phyloP scores from a whole-genome alignment of 2,113 vertebrate species.

The Podarcis raffonei region DNA sequence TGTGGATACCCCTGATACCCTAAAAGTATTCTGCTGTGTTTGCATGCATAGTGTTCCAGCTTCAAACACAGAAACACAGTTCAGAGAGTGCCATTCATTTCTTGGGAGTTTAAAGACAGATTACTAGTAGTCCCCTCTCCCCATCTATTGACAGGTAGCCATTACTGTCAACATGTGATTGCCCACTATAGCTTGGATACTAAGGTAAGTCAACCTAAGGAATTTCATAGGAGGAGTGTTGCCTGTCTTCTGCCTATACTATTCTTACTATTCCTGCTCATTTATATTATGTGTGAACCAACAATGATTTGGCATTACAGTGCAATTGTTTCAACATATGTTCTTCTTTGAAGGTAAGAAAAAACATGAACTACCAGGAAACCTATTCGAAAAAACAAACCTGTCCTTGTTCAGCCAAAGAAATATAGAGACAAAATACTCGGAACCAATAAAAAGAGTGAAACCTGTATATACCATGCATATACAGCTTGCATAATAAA shows the following conservation, averaged over 20 bases:
- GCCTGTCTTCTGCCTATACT: neutral
- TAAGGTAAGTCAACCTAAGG: neutral
- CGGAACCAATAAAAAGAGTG: neutral
- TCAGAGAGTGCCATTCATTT: neutral
- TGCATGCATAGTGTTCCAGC: neutral
- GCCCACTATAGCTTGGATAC: neutral
- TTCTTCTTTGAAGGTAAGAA: neutral
- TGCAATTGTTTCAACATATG: neutral
- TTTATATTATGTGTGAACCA: neutral
- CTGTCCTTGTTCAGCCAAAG: neutral
- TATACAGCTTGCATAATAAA: neutral
- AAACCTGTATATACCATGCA: neutral
- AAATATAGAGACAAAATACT: neutral
- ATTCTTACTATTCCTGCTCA: neutral
- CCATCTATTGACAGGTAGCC: neutral
- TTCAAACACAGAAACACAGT: neutral
- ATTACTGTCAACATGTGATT: neutral
- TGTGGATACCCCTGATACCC: neutral
- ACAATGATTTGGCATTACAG: neutral
- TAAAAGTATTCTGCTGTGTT: neutral
- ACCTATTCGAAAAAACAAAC: neutral
- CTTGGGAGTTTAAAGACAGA: neutral
- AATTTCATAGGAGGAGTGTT: neutral
- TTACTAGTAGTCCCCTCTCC: neutral
- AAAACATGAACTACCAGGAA: neutral